Percentiles rank a stretch among this genome's conserved stretches.
Evolutionary conservation across 2,888 invertebrate species (phyloP).

Genomic region (Drosophila mercatorum): DNA sequence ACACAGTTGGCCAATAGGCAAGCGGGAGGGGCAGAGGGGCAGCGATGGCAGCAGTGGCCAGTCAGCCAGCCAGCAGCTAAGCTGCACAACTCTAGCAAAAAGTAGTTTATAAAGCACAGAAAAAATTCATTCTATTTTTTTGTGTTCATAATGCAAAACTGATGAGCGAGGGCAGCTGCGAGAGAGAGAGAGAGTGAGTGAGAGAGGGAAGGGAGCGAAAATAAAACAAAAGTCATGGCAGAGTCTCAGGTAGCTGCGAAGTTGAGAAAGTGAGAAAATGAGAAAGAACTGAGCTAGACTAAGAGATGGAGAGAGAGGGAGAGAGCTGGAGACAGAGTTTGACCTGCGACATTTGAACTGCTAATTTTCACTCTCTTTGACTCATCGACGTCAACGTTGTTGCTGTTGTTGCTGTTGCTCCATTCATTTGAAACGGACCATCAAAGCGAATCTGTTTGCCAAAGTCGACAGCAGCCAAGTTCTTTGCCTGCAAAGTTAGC

Average conservation of each 20-base stretch:
- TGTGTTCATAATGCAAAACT: slow-evolving; percentile 40
- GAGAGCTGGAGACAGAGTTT: slow-evolving; percentile 2
- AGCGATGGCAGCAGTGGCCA: too few species aligned
- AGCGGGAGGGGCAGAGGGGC: neutral
- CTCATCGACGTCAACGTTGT: neutral
- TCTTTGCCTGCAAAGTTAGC: slow-evolving; percentile 29
- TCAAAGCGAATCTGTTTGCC: slow-evolving; percentile 44
- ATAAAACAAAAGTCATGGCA: slow-evolving; percentile 45
- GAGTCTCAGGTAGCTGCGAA: slow-evolving; percentile 34
- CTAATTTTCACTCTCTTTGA: slow-evolving; percentile 24
- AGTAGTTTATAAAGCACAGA: slow-evolving; percentile 52
- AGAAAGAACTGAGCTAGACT: slow-evolving; percentile 16
- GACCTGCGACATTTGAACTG: slow-evolving; percentile 55
- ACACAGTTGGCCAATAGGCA: slow-evolving; percentile 63
- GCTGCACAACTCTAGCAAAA: slow-evolving; percentile 41
- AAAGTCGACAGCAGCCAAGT: slow-evolving; percentile 35
- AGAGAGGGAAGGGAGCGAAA: slow-evolving; percentile 2
- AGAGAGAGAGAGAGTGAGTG: neutral
- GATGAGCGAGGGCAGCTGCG: slow-evolving; percentile 7
- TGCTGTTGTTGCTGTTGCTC: slow-evolving; percentile 2
- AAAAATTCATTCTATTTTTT: slow-evolving; percentile 34
- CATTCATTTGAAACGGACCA: slow-evolving; percentile 39
- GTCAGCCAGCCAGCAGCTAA: slow-evolving; percentile 18
- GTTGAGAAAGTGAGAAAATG: slow-evolving; percentile 47
- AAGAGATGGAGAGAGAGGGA: neutral